Evolutionary conservation across 1,140 invertebrate species (phyloP).

Genomic region (Euwallacea similis): DNA sequence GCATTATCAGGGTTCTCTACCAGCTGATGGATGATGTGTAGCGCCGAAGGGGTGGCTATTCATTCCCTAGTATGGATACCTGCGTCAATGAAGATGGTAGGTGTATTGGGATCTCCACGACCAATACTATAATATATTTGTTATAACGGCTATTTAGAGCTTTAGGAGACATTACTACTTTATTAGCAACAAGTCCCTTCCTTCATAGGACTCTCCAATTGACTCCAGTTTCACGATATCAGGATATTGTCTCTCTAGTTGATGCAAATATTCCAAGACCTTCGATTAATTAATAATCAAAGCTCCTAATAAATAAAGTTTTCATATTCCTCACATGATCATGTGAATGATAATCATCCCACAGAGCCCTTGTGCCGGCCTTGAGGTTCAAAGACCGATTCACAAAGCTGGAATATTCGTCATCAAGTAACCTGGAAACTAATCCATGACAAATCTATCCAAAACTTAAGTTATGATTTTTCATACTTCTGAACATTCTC

Average conservation of each 20-base stretch:
- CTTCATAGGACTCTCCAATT: constrained; percentile 65
- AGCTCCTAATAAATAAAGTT: not conserved
- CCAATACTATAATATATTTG: constrained; percentile 30
- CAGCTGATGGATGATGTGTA: constrained; percentile 65
- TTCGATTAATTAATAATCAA: not conserved
- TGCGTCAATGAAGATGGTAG: constrained; percentile 66
- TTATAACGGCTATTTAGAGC: not conserved
- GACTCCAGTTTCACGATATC: constrained; percentile 55
- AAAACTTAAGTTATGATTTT: not conserved
- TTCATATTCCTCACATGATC: not conserved
- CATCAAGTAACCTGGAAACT: constrained; percentile 1
- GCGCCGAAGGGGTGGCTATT: constrained; percentile 66
- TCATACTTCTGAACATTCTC: constrained; percentile 30
- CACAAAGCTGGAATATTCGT: constrained; percentile 5
- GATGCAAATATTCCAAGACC: constrained; percentile 4
- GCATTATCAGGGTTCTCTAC: constrained; percentile 54
- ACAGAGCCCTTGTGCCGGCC: not conserved
- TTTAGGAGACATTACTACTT: constrained; percentile 17
- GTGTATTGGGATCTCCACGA: constrained; percentile 52
- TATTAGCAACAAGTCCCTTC: constrained; percentile 48
- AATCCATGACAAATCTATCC: not conserved
- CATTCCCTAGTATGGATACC: constrained; percentile 69
- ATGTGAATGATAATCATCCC: constrained; percentile 8
- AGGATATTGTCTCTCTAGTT: constrained; percentile 48
- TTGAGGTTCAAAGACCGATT: not conserved